phyloP scores from a whole-genome alignment of 2,113 vertebrate genomes.

The Mirounga angustirostris region DNA sequence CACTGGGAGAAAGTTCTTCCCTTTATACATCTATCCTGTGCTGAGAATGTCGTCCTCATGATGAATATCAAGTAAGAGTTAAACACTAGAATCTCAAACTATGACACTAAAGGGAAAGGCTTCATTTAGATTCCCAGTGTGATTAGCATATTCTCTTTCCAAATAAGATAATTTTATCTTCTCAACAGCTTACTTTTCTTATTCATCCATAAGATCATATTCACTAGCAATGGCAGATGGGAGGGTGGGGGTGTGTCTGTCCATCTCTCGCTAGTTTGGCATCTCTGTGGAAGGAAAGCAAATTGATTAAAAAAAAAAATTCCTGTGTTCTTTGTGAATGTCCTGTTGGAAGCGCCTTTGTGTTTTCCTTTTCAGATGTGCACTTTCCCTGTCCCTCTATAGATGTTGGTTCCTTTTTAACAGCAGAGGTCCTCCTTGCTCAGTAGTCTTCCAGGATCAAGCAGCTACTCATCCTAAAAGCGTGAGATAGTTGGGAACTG shows the following conservation, averaged over 20 bases:
- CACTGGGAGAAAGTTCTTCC: neutral
- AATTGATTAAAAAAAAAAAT: neutral
- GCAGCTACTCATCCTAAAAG: slow-evolving; percentile 16
- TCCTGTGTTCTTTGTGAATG: neutral
- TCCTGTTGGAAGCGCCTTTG: neutral
- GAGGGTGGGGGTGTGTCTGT: neutral
- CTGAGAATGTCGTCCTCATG: neutral
- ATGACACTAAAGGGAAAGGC: neutral
- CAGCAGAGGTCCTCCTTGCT: slow-evolving; percentile 77
- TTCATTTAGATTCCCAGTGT: neutral
- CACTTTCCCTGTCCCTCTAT: neutral
- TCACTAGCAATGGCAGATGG: neutral
- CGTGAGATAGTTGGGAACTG: neutral
- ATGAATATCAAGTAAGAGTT: neutral
- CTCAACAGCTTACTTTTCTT: slow-evolving; percentile 17
- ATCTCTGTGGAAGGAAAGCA: slow-evolving; percentile 31
- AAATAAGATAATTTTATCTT: slow-evolving; percentile 18
- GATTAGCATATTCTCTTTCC: neutral
- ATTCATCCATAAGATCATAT: neutral
- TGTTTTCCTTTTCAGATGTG: neutral
- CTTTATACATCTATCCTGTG: neutral
- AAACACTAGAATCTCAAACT: neutral
- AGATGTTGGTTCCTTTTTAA: slow-evolving; percentile 26
- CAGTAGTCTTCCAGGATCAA: slow-evolving; percentile 23
- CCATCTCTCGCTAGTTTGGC: neutral